phyloP scores from a whole-genome alignment of 2,888 invertebrate species.

The Maniola hyperantus region DNA sequence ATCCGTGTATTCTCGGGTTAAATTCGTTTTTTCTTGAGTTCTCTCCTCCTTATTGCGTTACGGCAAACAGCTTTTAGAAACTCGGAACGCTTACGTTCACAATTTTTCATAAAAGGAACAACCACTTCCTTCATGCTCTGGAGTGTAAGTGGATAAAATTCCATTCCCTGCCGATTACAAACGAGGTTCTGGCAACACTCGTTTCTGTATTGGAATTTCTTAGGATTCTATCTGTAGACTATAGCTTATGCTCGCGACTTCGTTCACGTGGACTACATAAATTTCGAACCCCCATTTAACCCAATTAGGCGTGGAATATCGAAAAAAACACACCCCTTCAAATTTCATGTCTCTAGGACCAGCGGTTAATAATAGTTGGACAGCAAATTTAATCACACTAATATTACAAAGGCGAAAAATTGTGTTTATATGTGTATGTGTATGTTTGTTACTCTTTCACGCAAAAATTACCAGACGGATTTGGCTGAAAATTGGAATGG shows the following conservation, averaged over 20 bases:
- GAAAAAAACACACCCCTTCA: too few species aligned
- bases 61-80: slow-evolving; percentile 50
- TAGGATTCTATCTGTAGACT: neutral
- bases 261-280: too few species aligned
- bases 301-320: too few species aligned
- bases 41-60: slow-evolving; percentile 58
- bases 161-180: slow-evolving; percentile 9
- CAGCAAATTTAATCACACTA: too few species aligned
- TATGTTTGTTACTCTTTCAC: too few species aligned
- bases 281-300: too few species aligned
- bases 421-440: too few species aligned
- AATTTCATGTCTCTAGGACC: too few species aligned
- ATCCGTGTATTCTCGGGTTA: slow-evolving; percentile 45
- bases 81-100: slow-evolving; percentile 54
- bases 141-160: slow-evolving; percentile 13
- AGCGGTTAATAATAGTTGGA: too few species aligned
- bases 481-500: too few species aligned
- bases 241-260: too few species aligned
- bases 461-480: too few species aligned
- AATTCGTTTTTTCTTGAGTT: slow-evolving; percentile 51
- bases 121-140: slow-evolving; percentile 5
- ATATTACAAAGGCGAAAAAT: neutral
- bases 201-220: slow-evolving; percentile 2
- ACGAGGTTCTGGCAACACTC: slow-evolving; percentile 1
- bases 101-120: slow-evolving; percentile 33